Conservation (phyloP, 30 jellyfish, hydroid and myxozoan species). For the Aurelia aurita complex sp. Pacific region DNA sequence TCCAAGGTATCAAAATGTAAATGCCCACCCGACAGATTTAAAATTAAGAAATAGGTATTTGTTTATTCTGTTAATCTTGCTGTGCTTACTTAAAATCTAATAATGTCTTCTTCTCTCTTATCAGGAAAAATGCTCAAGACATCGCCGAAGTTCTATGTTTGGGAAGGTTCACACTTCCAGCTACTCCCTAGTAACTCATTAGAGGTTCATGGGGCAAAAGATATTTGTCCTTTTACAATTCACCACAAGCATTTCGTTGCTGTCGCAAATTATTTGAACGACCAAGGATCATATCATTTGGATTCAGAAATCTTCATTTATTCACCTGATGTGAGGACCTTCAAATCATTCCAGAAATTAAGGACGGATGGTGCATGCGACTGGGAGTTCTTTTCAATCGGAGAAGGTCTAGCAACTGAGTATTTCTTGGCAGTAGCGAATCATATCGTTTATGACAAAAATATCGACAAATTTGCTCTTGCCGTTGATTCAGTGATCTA, state of each 20-base stretch:
- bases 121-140: constrained; percentile 56
- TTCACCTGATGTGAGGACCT: constrained; percentile 39
- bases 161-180: constrained; percentile 76
- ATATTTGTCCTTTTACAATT: constrained; percentile 73
- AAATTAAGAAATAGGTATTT: no score
- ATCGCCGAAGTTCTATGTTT: constrained; percentile 63
- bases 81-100: not conserved
- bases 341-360: constrained; percentile 74
- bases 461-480: constrained; percentile 10
- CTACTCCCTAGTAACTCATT: constrained; percentile 53
- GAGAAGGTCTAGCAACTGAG: constrained; percentile 91
- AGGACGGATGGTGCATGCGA: constrained; percentile 92
- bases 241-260: constrained; percentile 78
- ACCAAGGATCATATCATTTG: constrained; percentile 60
- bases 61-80: no score
- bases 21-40: no score
- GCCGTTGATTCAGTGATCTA: constrained; percentile 83
- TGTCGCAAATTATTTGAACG: constrained; percentile 80
- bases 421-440: constrained; percentile 95
- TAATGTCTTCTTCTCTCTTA: not conserved
- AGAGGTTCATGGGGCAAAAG: constrained; percentile 82
- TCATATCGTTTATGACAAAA: constrained; percentile 33
- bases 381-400: constrained; percentile 90
- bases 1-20: not conserved
- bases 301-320: constrained; percentile 88